Conservation (phyloP, 2,113 vertebrate species). For the Acanthisitta chloris region DNA sequence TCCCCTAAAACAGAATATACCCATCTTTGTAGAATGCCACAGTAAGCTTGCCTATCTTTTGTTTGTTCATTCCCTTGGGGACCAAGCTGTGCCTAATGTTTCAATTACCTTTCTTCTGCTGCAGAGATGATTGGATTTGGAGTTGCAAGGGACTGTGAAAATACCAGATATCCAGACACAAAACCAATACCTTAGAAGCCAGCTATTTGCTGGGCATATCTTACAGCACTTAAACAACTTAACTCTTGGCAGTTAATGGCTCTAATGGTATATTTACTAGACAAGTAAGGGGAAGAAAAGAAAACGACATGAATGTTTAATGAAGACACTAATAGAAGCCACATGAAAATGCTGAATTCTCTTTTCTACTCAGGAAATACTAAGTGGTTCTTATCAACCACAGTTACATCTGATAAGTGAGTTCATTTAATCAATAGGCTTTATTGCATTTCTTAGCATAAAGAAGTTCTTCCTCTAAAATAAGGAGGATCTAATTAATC, state of each 20-base stretch:
- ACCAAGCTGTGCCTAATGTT: background rate
- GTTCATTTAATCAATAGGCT: slow-evolving; percentile 20
- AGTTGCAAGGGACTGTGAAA: slow-evolving; percentile 21
- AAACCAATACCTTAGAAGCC: slow-evolving; percentile 38
- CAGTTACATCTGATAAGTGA: slow-evolving; percentile 16
- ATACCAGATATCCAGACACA: slow-evolving; percentile 39
- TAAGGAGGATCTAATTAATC: background rate
- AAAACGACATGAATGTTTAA: slow-evolving; percentile 53
- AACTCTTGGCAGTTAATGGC: slow-evolving; percentile 13
- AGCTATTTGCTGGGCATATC: background rate
- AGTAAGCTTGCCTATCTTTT: background rate
- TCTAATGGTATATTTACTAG: slow-evolving; percentile 58
- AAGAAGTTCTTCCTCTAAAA: background rate
- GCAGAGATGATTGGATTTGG: slow-evolving; percentile 34
- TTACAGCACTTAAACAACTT: slow-evolving; percentile 56
- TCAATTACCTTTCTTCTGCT: slow-evolving; percentile 42
- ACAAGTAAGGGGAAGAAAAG: slow-evolving; percentile 29
- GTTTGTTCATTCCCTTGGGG: background rate
- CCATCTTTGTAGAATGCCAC: background rate
- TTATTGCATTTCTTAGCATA: slow-evolving; percentile 9
- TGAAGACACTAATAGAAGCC: slow-evolving; percentile 21
- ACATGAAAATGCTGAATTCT: slow-evolving; percentile 11
- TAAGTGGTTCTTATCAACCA: background rate
- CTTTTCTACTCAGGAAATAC: slow-evolving; percentile 18
- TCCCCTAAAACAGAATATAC: background rate